Evolutionary conservation across 2,888 invertebrate genomes (phyloP), one percentile per base, ranked within the genome.

Genomic region (Smittia aterrima): DNA sequence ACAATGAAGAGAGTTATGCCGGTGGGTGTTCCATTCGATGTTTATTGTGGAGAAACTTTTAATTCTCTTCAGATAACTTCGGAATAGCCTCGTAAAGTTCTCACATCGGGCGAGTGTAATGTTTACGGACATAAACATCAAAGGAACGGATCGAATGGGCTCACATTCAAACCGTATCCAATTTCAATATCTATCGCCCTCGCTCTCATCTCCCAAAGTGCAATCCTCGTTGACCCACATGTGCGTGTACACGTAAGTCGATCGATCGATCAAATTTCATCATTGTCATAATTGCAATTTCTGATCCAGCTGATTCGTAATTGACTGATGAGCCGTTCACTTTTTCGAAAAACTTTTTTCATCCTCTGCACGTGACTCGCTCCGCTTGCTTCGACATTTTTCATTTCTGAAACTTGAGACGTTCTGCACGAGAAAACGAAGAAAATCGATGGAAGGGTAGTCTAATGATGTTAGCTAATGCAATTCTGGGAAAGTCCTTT

Each of bases 271-370:
- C 70, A 71, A 71, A 54, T 71, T 54, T 71, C 70, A 71, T 53
- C 68, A 68, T 53, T 47, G 68, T 68, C 54, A 71, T 71, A 71
- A 71, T 71, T 71, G 70, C 70, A 54, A 41, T 68, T 68, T 68
- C 47, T 68, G 68, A 68, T 68, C 22, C 68, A 68, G 68, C 68
- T 68, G 68, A 68, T 47, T 68, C 32, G 22, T 67, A 27, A 24
- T 24, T 24, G 18, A 38, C 66, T 32, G 66, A 24, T 24, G 22
- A 53, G 18, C 3, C 13, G 18, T n/a, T n/a, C n/a, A n/a, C n/a
- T n/a, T n/a, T n/a, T n/a, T n/a, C n/a, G n/a, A n/a, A 53, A 53
- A 16, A 7, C 16, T 32, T 18, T 16, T 40, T 40, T 68, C 47
- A 54, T 54, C 27, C 70, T 18, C 9, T 54, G 70, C 70, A 71